A percentile compares a stretch with the other conserved stretches of the same genome.
phyloP scores from a whole-genome alignment of 2,113 vertebrate species.

The Oostethus manadensis region DNA sequence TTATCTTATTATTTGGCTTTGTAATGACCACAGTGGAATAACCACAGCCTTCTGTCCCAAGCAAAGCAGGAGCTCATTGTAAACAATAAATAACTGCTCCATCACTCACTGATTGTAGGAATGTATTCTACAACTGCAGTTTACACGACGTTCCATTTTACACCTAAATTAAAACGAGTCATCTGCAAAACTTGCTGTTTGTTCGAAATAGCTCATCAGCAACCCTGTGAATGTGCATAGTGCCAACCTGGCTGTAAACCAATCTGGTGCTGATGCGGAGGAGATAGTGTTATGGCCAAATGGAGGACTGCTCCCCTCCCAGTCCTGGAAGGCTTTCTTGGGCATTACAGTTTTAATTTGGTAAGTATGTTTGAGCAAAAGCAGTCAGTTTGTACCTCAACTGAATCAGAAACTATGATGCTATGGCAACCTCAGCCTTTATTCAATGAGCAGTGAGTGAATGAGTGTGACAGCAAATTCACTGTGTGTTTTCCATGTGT shows the following conservation, averaged over 20 bases:
- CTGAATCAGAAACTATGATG: neutral
- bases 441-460: constrained; percentile 2
- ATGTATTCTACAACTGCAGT: constrained; percentile 18
- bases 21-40: constrained; percentile 44
- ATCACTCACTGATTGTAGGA: constrained; percentile 32
- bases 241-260: constrained; percentile 62
- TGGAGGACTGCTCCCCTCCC: constrained; percentile 34
- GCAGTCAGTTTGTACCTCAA: neutral
- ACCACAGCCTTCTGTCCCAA: constrained; percentile 45
- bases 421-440: neutral
- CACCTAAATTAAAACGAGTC: constrained; percentile 56
- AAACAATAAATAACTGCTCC: constrained; percentile 46
- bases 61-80: constrained; percentile 31
- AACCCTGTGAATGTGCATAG: constrained; percentile 34
- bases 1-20: constrained; percentile 26
- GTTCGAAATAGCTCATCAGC: constrained; percentile 41
- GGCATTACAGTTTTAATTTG: constrained; percentile 14
- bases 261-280: constrained; percentile 68
- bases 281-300: constrained; percentile 46
- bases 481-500: constrained; percentile 19
- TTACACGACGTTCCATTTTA: constrained; percentile 31
- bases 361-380: constrained; percentile 11
- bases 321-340: constrained; percentile 10
- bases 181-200: constrained; percentile 42
- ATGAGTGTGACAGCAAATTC: constrained; percentile 9